Base-by-base conservation (phyloP, 1,140 invertebrate genomes). In the Anoplolepis gracilipes region DNA sequence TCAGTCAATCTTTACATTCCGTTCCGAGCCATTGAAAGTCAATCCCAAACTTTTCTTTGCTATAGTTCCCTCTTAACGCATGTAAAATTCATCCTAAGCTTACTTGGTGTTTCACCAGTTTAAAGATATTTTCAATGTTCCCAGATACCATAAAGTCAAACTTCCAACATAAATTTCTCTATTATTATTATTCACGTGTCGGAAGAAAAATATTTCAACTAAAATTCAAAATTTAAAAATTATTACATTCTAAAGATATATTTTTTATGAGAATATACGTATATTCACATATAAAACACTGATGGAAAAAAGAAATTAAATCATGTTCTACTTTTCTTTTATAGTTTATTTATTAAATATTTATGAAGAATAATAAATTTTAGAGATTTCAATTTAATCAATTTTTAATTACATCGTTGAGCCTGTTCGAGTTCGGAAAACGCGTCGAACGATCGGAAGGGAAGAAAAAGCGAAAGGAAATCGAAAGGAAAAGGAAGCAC, bases 1-100 rank as follows among this genome's bases (percentile, higher is more conserved):
- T 69, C 42, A 69, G 33, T 46, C 46, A 79, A 79, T 69, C 77
- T 39, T 53, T 79, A 25, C 25, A 16, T 69, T 77, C 28, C 33
- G 19, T n/a, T 13, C 22, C 3, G 16, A 28, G 19, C n/a, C 22
- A 55, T 39, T 79, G 25, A 69, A 69, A 79, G 33, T n/a, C 28
- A 5, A 28, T 22, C 30, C 16, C 69, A 55, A 67, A 69, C 30
- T 69, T 69, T 79, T 69, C 42, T 11, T 53, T 11, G 1, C 46
- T 55, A 36, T 42, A 2, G 6, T 1, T 39, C 30, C 33, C 25
- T 36, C 30, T 36, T 53, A 75, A 75, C 64, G 46, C 46, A 77
- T 28, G n/a, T 19, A 25, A 78, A 78, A 49, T 64, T 28, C 28
- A 7, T 19, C 33, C 49, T 22, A 65, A 78, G 2, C 59, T 78